These are phyloP conservation scores for Hiodon tergisus DNA, from an alignment of 2,113 vertebrate genomes.

Conservation along the genomic window DNA sequence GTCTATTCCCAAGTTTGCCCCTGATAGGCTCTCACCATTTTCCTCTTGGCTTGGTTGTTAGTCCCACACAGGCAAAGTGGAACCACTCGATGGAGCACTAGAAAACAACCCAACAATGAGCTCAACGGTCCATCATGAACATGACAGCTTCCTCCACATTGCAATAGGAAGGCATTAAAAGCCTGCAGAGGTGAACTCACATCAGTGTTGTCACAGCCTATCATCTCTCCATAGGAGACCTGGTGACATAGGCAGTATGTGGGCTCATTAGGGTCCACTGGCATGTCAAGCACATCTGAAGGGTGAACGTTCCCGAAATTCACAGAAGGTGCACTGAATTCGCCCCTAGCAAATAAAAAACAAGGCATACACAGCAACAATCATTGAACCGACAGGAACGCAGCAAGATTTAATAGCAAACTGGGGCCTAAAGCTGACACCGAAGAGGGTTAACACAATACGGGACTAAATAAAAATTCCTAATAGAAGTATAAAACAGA, in stretches of 20 bases:
- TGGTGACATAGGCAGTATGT: constrained; percentile 98
- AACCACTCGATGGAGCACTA: constrained; percentile 99
- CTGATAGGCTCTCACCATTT: constrained; percentile 78
- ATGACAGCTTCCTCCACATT: not conserved
- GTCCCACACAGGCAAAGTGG: constrained; percentile 94
- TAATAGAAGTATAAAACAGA: not conserved
- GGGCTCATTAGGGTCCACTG: constrained; percentile 95
- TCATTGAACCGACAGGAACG: constrained; percentile 6
- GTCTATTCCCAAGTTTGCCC: not conserved
- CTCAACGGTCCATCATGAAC: no score
- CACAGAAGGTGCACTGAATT: constrained; percentile 79
- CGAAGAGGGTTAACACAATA: no score
- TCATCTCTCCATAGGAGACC: constrained; percentile 98
- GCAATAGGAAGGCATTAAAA: not conserved
- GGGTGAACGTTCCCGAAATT: constrained; percentile 86
- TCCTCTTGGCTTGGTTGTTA: constrained; percentile 94
- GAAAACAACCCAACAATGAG: constrained; percentile 8
- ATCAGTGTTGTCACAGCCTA: constrained; percentile 95
- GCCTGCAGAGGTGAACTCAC: constrained; percentile 61
- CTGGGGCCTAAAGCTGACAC: not conserved
- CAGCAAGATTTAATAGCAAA: not conserved
- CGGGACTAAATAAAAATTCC: no score
- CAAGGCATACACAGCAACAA: constrained; percentile 24
- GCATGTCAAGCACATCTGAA: constrained; percentile 97
- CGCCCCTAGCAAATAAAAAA: constrained; percentile 66